Evolutionary conservation across 35 echinoderm and acorn worm species (phyloP).

Genomic region (Apostichopus californicus): DNA sequence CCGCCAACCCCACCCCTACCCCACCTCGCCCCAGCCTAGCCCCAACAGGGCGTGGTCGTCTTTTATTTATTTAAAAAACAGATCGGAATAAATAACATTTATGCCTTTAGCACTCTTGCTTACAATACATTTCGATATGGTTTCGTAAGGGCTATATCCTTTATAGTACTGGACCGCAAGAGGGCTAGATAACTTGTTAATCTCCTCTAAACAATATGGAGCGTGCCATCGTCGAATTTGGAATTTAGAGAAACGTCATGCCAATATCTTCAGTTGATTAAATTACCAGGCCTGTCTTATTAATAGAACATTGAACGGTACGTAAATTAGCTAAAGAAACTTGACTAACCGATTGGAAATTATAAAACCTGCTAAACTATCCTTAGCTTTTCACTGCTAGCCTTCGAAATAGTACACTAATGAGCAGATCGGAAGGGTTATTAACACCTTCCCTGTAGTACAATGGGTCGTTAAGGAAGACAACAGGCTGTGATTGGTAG

Average conservation of each 20-base stretch:
- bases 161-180: too few species aligned
- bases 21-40: neutral
- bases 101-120: too few species aligned
- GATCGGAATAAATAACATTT: too few species aligned
- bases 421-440: neutral
- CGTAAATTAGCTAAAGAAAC: neutral
- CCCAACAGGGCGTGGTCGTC: too few species aligned
- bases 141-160: too few species aligned
- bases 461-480: neutral
- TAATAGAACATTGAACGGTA: neutral
- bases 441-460: neutral
- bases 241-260: too few species aligned
- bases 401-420: neutral
- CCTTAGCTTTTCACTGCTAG: neutral
- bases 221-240: too few species aligned
- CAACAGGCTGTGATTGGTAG: neutral
- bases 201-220: too few species aligned
- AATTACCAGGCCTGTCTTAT: neutral
- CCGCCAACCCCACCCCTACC: neutral
- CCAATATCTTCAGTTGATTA: neutral
- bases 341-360: neutral
- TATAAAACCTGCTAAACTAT: neutral
- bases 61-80: too few species aligned
- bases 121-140: too few species aligned
- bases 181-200: too few species aligned